Evolutionary conservation across 1,140 invertebrate genomes (phyloP).

Genomic region (Zaprionus gabonicus): DNA sequence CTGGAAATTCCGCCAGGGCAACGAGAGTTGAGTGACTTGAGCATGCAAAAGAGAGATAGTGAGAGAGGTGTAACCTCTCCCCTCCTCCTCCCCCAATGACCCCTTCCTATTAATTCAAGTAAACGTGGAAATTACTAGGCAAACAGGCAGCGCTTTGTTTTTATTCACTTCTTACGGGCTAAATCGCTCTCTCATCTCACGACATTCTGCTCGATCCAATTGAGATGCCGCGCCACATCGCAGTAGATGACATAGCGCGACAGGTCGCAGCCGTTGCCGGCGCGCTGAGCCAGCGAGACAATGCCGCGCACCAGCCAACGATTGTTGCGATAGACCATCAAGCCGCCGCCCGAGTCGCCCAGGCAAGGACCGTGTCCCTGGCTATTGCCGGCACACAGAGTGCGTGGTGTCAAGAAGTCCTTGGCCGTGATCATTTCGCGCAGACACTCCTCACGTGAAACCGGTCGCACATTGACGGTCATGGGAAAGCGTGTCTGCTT

Average conservation of each 20-base stretch:
- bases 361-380: conserved; percentile 61
- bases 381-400: conserved; percentile 71
- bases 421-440: conserved; percentile 45
- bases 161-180: conserved; percentile 26
- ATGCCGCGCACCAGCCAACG: conserved; percentile 70
- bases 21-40: conserved; percentile 9
- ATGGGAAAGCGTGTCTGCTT: conserved; percentile 46
- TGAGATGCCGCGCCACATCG: conserved; percentile 63
- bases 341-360: conserved; percentile 70
- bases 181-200: conserved; percentile 19
- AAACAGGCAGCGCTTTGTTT: conserved; percentile 41
- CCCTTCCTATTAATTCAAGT: not conserved
- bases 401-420: conserved; percentile 66
- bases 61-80: not conserved
- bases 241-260: conserved; percentile 71
- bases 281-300: conserved; percentile 54
- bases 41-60: too few species aligned
- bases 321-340: conserved; percentile 59
- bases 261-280: conserved; percentile 58
- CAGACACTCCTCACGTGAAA: conserved; percentile 57
- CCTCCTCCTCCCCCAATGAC: not conserved
- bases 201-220: conserved; percentile 60
- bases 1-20: conserved; percentile 63
- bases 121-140: conserved; percentile 22
- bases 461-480: conserved; percentile 46